Percentiles rank a stretch among this genome's conserved stretches.
Evolutionary conservation across 2,888 invertebrate genomes (phyloP).

Genomic region (Andrena fulva): DNA sequence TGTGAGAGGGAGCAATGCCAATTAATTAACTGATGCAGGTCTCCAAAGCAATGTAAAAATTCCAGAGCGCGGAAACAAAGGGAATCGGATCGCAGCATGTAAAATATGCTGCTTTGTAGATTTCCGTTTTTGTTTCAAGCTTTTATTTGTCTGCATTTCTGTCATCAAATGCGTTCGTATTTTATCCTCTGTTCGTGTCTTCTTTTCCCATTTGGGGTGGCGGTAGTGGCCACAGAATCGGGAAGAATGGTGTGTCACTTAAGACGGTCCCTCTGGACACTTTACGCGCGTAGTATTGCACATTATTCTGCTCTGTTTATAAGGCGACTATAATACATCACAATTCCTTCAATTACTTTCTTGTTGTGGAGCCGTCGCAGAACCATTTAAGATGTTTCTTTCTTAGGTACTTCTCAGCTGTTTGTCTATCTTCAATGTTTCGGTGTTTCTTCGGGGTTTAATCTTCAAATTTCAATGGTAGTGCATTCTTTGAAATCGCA

Average conservation of each 20-base stretch:
- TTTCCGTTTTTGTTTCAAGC: not conserved
- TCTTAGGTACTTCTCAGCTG: too few relatives aligned
- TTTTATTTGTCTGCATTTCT: not conserved
- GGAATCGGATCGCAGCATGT: not conserved
- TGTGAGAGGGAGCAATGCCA: not conserved
- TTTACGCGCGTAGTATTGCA: constrained; percentile 40
- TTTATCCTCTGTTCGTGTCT: not conserved
- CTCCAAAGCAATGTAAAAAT: not conserved
- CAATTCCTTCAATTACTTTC: constrained; percentile 44
- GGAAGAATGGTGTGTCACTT: constrained; percentile 38
- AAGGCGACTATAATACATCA: constrained; percentile 44
- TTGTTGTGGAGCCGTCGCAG: not conserved
- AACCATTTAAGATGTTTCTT: too few relatives aligned
- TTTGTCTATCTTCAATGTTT: too few relatives aligned
- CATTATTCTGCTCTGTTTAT: constrained; percentile 34
- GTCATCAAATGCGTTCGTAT: not conserved
- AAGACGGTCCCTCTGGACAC: constrained; percentile 23
- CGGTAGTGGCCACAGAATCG: constrained; percentile 21
- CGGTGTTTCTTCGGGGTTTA: too few relatives aligned
- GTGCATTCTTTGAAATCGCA: too few relatives aligned
- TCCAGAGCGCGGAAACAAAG: not conserved
- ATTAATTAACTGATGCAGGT: not conserved
- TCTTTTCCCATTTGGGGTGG: not conserved
- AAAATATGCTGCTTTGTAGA: too few relatives aligned
- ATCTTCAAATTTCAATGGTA: too few relatives aligned